Evolutionary conservation across 2,888 invertebrate species (phyloP).

Genomic region (Clistopyga incitator): DNA sequence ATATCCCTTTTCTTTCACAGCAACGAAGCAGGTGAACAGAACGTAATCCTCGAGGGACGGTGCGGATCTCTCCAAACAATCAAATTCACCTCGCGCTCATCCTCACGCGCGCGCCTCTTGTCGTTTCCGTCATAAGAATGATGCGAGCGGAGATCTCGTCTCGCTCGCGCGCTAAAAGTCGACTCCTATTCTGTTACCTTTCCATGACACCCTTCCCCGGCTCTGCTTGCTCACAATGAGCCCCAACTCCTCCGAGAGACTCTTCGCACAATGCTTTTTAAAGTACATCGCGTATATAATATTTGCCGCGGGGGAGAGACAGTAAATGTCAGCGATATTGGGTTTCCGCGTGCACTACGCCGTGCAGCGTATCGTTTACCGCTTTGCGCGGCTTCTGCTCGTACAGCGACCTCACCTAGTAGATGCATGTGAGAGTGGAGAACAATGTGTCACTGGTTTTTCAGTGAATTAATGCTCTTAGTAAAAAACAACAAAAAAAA

Average conservation of each 20-base stretch:
- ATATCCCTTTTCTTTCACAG: constrained; percentile 5
- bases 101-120: constrained; percentile 6
- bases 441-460: too few species aligned
- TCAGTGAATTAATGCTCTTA: too few species aligned
- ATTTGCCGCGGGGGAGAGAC: constrained; percentile 59
- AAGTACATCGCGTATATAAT: constrained; percentile 47
- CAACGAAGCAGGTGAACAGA: constrained; percentile 4
- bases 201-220: not conserved
- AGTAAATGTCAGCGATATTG: constrained; percentile 72
- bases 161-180: constrained; percentile 21
- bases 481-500: too few species aligned
- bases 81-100: constrained; percentile 25
- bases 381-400: constrained; percentile 23
- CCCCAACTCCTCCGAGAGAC: constrained; percentile 1
- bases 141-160: constrained; percentile 14
- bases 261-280: constrained; percentile 63
- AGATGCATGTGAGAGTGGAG: too few species aligned
- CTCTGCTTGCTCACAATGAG: constrained; percentile 32
- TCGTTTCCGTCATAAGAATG: constrained; percentile 23
- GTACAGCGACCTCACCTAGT: not conserved
- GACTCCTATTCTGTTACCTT: constrained; percentile 20
- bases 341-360: constrained; percentile 62
- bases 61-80: constrained; percentile 18
- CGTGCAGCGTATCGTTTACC: constrained; percentile 41
- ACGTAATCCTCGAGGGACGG: constrained; percentile 4